These are phyloP conservation scores for Parnassius glacialis DNA, from an alignment of 2,888 invertebrate genomes.

Conservation along the genomic window DNA sequence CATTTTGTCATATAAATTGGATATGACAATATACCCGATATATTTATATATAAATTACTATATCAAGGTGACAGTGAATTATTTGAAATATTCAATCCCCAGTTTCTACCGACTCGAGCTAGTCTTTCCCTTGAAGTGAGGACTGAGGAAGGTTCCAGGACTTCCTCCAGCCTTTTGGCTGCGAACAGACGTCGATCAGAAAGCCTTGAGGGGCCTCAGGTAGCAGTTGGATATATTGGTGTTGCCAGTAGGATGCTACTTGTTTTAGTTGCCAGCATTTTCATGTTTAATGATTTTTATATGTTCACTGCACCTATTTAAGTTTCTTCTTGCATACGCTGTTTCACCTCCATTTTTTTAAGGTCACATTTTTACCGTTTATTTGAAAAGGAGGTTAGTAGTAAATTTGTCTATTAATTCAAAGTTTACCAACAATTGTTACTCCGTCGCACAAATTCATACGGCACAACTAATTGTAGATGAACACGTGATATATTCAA, in stretches of 20 bases:
- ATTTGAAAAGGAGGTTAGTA: no score
- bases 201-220: conserved; percentile 82
- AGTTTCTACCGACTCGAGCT: conserved; percentile 82
- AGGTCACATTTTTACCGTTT: background rate
- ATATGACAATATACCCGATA: no score
- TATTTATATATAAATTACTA: no score
- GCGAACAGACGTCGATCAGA: conserved; percentile 79
- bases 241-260: conserved; percentile 29
- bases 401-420: no score
- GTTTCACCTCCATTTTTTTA: conserved; percentile 1
- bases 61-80: background rate
- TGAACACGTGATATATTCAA: no score
- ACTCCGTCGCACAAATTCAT: no score
- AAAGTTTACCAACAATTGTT: no score
- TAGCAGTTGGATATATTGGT: conserved; percentile 44
- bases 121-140: conserved; percentile 83
- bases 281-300: conserved; percentile 4
- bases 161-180: conserved; percentile 69
- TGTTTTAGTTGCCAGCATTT: conserved; percentile 29
- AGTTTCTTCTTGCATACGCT: conserved; percentile 6
- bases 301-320: conserved; percentile 14
- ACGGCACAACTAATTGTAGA: no score
- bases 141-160: conserved; percentile 68
- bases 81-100: conserved; percentile 37
- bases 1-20: no score